phyloP scores from a whole-genome alignment of 2,113 vertebrate species.

The Hydropotes inermis region DNA sequence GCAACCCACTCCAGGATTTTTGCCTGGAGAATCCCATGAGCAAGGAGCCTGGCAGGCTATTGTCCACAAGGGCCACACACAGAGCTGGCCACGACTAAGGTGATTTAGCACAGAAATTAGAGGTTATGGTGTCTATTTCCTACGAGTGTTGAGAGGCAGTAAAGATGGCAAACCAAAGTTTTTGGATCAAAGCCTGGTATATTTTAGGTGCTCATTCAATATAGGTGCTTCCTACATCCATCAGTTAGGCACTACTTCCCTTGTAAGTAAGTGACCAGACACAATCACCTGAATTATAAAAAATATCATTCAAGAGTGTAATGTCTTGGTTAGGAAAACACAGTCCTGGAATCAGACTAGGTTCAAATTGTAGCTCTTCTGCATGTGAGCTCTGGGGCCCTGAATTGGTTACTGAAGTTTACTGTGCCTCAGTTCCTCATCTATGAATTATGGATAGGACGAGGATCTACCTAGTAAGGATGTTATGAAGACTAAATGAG shows the following conservation, averaged over 20 bases:
- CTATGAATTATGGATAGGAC: not conserved
- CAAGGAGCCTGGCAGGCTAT: not conserved
- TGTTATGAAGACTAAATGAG: constrained; percentile 2
- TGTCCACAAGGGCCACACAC: not conserved
- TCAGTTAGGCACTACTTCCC: not conserved
- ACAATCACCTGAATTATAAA: not conserved
- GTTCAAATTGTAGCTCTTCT: not conserved
- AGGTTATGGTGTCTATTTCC: not conserved
- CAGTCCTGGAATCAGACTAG: not conserved
- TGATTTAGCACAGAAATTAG: not conserved
- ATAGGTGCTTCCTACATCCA: not conserved
- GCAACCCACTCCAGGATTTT: not conserved
- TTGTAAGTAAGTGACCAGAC: not conserved
- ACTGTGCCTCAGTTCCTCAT: not conserved
- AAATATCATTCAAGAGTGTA: not conserved
- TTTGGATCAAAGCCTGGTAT: not conserved
- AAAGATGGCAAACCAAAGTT: not conserved
- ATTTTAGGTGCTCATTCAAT: not conserved
- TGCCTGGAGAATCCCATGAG: not conserved
- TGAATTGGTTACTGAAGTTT: not conserved
- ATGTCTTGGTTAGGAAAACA: not conserved
- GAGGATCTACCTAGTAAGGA: not conserved
- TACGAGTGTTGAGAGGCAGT: not conserved
- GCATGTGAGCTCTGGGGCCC: not conserved
- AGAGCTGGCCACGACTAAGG: not conserved